Evolutionary conservation across 2,113 vertebrate genomes (phyloP).

Genomic region (Malurus alboscapulatus): DNA sequence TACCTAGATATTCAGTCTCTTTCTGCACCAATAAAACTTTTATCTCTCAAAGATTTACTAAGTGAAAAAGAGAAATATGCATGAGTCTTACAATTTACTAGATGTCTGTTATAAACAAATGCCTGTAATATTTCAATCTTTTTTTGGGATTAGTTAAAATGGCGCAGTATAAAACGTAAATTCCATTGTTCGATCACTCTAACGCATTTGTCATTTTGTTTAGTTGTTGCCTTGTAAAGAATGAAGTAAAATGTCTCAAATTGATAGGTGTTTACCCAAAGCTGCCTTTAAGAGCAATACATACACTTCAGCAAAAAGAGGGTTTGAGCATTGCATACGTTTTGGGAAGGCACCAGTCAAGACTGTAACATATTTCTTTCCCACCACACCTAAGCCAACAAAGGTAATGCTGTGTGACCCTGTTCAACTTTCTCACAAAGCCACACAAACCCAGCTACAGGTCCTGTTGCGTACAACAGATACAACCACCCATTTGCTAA

Average conservation of each 20-base stretch:
- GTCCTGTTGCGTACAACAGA: background rate
- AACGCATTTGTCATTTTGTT: conserved; percentile 3
- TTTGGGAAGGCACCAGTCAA: background rate
- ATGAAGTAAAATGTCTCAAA: background rate
- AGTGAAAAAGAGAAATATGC: background rate
- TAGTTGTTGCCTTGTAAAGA: background rate
- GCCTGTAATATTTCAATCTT: background rate
- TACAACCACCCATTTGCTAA: background rate
- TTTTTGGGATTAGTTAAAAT: background rate
- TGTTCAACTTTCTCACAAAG: background rate
- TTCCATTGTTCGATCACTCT: background rate
- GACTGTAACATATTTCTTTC: background rate
- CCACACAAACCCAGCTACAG: background rate
- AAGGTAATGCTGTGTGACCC: background rate
- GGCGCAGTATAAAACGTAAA: background rate
- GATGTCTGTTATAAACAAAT: background rate
- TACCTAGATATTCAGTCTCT: background rate
- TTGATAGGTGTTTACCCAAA: background rate
- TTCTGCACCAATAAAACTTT: background rate
- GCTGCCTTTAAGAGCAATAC: background rate
- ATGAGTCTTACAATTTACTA: background rate
- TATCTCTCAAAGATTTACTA: conserved; percentile 13
- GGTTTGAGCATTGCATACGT: background rate
- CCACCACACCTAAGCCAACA: background rate
- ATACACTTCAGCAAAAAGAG: background rate